Base-by-base conservation (phyloP, 2,888 invertebrate species). In the Lumbricus terrestris region DNA sequence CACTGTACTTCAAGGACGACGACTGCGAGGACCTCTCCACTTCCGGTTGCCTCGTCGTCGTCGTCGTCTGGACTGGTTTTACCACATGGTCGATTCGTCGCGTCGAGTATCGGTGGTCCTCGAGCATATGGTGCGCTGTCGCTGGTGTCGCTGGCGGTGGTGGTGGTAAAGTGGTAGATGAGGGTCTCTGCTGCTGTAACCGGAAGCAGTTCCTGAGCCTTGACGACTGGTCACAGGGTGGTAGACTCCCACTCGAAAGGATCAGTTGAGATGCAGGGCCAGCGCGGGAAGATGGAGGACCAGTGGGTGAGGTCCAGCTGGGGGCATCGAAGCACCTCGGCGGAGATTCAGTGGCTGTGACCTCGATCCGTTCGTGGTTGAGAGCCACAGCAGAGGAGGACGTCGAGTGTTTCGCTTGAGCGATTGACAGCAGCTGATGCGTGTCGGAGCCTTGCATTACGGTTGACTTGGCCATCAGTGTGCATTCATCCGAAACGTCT, bases 121-220 rank as follows among this genome's bases (percentile, higher is more conserved):
- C 85, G 35, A 85, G 85, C 69, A n/a, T n/a, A n/a, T 69, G 69
- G n/a, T n/a, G 69, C n/a, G 85, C 35, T 35, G 85, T 85, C 85
- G 85, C 8, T 20, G 23, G 85, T 16, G 37, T 37, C 35, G 85
- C n/a, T 35, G 11, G n/a, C n/a, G n/a, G n/a, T n/a, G n/a, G n/a
- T n/a, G n/a, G 33, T 34, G 85, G 85, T 34, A 23, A 2, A 23
- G 85, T 20, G 85, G 37, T 37, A 85, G 37, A 34, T 8, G 34
- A 35, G 34, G 85, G 13, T 20, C 35, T 37, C 85, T 33, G 35
- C 16, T 35, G 83, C 34, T 83, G 85, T 35, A 6, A 6, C 23
- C 85, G 85, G n/a, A n/a, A n/a, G 69, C n/a, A 69, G n/a, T n/a
- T 69, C 29, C 69, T 69, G 0, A 11, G 13, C 69, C 69, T 69